Conservation (phyloP, 1,140 invertebrate genomes). For the Diploscapter pachys region DNA sequence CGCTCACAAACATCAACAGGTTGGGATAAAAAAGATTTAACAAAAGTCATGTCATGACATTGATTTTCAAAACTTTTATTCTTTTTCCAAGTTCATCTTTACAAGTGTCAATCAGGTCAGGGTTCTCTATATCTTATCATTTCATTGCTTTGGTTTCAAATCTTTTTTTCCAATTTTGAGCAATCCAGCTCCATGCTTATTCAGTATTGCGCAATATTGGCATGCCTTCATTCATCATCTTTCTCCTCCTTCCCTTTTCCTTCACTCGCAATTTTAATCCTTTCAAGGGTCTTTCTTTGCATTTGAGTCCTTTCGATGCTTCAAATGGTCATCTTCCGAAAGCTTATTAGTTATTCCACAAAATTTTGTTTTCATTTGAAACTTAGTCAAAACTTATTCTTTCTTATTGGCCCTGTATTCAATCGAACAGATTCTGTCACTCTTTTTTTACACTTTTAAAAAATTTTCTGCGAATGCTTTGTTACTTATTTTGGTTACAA, state of each 20-base stretch:
- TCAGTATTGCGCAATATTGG: slow-evolving; percentile 9
- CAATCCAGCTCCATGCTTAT: background rate
- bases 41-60: too few relatives aligned
- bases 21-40: background rate
- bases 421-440: too few relatives aligned
- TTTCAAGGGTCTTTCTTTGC: slow-evolving; percentile 1
- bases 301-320: slow-evolving; percentile 9
- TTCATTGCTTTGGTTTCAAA: too few relatives aligned
- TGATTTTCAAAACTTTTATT: too few relatives aligned
- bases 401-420: too few relatives aligned
- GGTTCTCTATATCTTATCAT: too few relatives aligned
- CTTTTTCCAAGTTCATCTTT: too few relatives aligned
- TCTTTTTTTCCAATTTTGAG: too few relatives aligned
- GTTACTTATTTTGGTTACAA: too few relatives aligned
- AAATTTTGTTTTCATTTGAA: slow-evolving; percentile 4
- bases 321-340: slow-evolving; percentile 4
- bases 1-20: slow-evolving; percentile 1
- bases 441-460: background rate
- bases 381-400: background rate
- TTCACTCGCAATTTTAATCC: slow-evolving; percentile 8
- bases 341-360: background rate
- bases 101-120: too few relatives aligned
- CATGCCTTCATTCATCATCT: background rate
- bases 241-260: background rate
- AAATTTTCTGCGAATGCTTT: background rate